Evolutionary conservation across 2,888 invertebrate genomes (phyloP).

Genomic region (Platynereis dumerilii): DNA sequence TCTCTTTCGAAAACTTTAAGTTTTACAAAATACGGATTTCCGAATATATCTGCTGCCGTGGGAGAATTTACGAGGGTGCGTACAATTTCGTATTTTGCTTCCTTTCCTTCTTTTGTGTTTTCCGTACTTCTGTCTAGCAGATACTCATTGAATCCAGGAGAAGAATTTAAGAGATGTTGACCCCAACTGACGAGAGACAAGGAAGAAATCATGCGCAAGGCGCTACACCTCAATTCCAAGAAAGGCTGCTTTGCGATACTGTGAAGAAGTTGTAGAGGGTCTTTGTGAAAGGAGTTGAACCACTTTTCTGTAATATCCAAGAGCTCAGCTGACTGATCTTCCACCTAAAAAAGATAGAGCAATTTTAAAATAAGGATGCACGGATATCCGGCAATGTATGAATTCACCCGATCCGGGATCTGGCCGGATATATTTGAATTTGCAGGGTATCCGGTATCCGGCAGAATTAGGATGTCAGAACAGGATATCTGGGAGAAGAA

Average conservation of each 20-base stretch:
- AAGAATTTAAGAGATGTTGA: slow-evolving; percentile 74
- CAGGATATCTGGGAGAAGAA: no score
- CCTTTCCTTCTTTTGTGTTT: slow-evolving; percentile 75
- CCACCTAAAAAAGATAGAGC: slow-evolving; percentile 49
- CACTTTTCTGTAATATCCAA: slow-evolving; percentile 69
- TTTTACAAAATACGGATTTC: slow-evolving; percentile 69
- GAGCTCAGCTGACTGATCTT: slow-evolving; percentile 63
- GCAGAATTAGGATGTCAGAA: no score
- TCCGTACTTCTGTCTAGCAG: slow-evolving; percentile 78
- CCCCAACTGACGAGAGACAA: slow-evolving; percentile 81
- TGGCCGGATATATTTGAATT: no score
- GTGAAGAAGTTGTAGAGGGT: slow-evolving; percentile 71
- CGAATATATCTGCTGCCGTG: slow-evolving; percentile 68
- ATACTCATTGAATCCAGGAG: slow-evolving; percentile 80
- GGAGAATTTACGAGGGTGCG: slow-evolving; percentile 55
- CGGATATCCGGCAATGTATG: no score
- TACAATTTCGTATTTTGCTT: slow-evolving; percentile 78
- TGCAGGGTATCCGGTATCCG: no score
- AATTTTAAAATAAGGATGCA: no score
- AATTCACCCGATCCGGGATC: no score
- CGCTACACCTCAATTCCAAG: slow-evolving; percentile 76
- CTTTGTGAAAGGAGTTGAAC: slow-evolving; percentile 68
- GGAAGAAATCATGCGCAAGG: slow-evolving; percentile 70
- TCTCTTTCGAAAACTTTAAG: slow-evolving; percentile 76
- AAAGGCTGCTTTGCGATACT: slow-evolving; percentile 79